Evolutionary conservation across 1,140 invertebrate species (phyloP).

Genomic region (Cyphomyrmex costatus): DNA sequence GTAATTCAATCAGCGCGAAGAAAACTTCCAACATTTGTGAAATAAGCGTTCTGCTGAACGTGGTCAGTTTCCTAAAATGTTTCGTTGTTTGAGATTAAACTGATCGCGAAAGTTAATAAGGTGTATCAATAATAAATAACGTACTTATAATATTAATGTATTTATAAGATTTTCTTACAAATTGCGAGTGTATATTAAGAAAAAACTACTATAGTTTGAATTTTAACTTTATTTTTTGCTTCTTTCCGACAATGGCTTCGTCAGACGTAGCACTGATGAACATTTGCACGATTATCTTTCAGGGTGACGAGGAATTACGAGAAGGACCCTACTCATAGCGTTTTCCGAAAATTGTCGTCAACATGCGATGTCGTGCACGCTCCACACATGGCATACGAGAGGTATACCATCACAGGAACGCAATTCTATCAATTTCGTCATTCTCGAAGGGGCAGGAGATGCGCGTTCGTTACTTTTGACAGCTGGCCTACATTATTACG

Average conservation of each 20-base stretch:
- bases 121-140: background rate
- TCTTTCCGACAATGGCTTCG: background rate
- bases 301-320: background rate
- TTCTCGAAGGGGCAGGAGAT: slow-evolving; percentile 5
- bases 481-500: slow-evolving; percentile 60
- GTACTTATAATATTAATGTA: background rate
- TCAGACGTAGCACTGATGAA: slow-evolving; percentile 25
- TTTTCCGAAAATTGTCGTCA: slow-evolving; percentile 45
- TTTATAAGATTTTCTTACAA: background rate
- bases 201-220: background rate
- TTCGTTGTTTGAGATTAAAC: background rate
- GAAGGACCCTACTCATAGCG: background rate
- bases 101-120: background rate
- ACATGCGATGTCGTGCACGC: slow-evolving; percentile 46
- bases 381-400: slow-evolving; percentile 37
- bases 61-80: background rate
- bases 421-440: slow-evolving; percentile 61
- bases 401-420: slow-evolving; percentile 23
- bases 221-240: background rate
- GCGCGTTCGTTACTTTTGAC: slow-evolving; percentile 55
- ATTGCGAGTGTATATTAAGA: background rate
- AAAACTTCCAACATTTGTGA: too few species aligned
- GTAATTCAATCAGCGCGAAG: too few species aligned
- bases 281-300: slow-evolving; percentile 48
- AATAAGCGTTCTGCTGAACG: too few species aligned